These are phyloP conservation scores for Morinoia aosen DNA, from an alignment of 2,888 invertebrate species.

Conservation along the genomic window DNA sequence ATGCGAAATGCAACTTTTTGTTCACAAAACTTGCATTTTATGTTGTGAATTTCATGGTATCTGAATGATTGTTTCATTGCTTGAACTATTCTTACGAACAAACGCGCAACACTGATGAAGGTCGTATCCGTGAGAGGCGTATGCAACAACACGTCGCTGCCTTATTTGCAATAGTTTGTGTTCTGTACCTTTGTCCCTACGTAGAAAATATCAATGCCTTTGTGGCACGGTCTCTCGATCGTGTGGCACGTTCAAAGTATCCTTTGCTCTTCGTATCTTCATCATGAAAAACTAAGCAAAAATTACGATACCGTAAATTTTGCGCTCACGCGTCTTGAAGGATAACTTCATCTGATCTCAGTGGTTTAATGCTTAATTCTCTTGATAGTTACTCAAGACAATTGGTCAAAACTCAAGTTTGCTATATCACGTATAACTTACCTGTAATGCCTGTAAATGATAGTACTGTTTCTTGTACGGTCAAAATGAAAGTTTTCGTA, in stretches of 20 bases:
- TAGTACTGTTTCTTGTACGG: neutral
- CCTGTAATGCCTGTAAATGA: neutral
- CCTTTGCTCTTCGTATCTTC: neutral
- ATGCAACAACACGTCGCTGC: conserved; percentile 18
- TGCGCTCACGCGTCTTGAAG: neutral
- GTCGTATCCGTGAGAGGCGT: conserved; percentile 28
- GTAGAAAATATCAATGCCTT: conserved; percentile 3
- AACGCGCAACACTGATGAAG: neutral
- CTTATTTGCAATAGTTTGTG: conserved; percentile 43
- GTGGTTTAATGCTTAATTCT: conserved; percentile 17
- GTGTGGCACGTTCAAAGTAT: neutral
- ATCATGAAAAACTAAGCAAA: neutral
- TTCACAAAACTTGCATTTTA: neutral
- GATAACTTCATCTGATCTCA: neutral
- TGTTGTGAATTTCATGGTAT: neutral
- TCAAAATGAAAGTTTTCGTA: neutral
- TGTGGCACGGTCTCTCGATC: neutral
- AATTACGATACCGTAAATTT: neutral
- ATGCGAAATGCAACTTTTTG: conserved; percentile 12
- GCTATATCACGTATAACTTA: neutral
- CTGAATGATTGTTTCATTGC: neutral
- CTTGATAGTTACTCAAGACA: neutral
- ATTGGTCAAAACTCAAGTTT: neutral
- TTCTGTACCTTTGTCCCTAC: conserved; percentile 19
- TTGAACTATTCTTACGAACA: neutral